These are phyloP conservation scores for Creontiades dilutus DNA, from an alignment of 2,888 invertebrate genomes.

Conservation along the genomic window DNA sequence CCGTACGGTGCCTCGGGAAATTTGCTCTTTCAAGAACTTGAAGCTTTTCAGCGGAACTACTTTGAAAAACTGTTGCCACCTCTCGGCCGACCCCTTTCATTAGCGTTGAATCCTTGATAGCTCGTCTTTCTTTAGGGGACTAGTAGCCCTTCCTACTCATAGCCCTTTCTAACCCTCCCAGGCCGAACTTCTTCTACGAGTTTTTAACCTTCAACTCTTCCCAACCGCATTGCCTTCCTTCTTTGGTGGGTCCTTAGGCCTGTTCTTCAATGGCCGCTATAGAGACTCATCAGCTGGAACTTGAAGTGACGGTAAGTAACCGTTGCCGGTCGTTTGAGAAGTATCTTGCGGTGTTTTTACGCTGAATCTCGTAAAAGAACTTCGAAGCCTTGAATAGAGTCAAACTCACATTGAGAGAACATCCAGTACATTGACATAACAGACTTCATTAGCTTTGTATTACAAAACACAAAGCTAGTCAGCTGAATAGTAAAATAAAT, in stretches of 20 bases:
- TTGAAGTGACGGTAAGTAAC: constrained; percentile 49
- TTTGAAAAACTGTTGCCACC: constrained; percentile 69
- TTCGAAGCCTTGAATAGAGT: neutral
- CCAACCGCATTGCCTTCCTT: constrained; percentile 42
- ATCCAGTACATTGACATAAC: too few relatives aligned
- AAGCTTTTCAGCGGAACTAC: constrained; percentile 60
- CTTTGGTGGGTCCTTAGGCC: constrained; percentile 7
- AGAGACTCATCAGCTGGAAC: constrained; percentile 44
- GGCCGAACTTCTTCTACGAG: neutral
- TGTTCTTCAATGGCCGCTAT: constrained; percentile 12
- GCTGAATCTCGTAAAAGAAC: neutral
- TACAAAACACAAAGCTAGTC: too few relatives aligned
- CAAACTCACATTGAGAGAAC: too few relatives aligned
- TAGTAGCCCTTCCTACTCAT: neutral
- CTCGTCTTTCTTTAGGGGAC: constrained; percentile 37
- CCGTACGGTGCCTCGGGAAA: constrained; percentile 52
- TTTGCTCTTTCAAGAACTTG: constrained; percentile 59
- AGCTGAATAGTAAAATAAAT: too few relatives aligned
- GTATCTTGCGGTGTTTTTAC: neutral
- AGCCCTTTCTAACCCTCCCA: neutral
- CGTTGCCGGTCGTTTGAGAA: constrained; percentile 40
- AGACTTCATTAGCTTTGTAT: too few relatives aligned
- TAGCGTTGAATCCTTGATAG: constrained; percentile 67
- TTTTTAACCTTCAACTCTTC: neutral
- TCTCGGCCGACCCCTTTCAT: constrained; percentile 54